Percentiles rank a stretch among this genome's conserved stretches.
phyloP scores from a whole-genome alignment of 1,140 invertebrate species.

The Bombus affinis region DNA sequence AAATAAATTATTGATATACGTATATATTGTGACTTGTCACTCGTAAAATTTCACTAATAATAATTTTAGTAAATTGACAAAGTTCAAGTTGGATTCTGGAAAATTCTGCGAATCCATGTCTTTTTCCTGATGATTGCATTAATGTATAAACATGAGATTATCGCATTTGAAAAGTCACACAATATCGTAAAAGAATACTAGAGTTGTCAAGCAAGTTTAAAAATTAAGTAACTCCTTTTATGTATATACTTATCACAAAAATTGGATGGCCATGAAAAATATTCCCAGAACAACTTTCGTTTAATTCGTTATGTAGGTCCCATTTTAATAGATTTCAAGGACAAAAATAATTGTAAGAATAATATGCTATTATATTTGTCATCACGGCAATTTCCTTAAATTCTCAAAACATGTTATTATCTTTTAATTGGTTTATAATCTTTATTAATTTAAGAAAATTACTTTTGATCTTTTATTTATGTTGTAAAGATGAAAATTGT shows the following conservation, averaged over 20 bases:
- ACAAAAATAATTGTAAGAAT: too few species aligned
- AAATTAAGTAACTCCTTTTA: neutral
- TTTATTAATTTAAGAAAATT: neutral
- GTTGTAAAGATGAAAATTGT: neutral
- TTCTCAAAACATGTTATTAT: neutral
- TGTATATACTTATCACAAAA: neutral
- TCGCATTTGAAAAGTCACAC: too few species aligned
- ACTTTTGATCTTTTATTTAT: neutral
- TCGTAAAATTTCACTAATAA: too few species aligned
- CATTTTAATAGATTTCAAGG: neutral
- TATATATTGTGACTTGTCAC: too few species aligned
- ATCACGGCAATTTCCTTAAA: too few species aligned
- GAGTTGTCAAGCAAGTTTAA: neutral
- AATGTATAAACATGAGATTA: neutral
- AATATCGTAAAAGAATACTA: neutral
- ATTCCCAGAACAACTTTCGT: neutral
- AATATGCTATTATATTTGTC: too few species aligned
- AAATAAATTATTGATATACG: too few species aligned
- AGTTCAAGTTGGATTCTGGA: too few species aligned
- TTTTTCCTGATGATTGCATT: neutral
- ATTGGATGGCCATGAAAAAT: neutral
- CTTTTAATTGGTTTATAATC: neutral
- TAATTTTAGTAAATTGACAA: neutral
- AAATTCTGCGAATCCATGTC: too few species aligned
- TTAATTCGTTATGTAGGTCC: too few species aligned